These are phyloP conservation scores for Heteronetta atricapilla DNA, from an alignment of 2,113 vertebrate species.

Conservation along the genomic window DNA sequence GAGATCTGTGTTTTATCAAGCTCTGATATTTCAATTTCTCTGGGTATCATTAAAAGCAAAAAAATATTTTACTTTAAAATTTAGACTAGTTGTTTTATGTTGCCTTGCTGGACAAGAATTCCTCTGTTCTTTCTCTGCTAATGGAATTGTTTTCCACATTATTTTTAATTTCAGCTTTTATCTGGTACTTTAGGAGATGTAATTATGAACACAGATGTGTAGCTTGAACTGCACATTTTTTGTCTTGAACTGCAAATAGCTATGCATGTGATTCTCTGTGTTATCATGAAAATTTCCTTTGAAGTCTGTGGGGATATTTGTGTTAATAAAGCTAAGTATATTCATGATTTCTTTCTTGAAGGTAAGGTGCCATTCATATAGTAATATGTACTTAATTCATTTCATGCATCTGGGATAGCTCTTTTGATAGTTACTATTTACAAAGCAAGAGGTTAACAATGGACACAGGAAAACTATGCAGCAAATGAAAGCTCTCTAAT, in stretches of 20 bases:
- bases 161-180: background rate
- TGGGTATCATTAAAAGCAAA: background rate
- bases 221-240: background rate
- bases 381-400: background rate
- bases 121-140: background rate
- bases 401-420: background rate
- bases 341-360: background rate
- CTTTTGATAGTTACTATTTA: background rate
- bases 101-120: background rate
- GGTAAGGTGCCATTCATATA: background rate
- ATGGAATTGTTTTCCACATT: background rate
- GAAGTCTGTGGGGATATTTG: background rate
- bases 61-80: background rate
- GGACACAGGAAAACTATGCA: background rate
- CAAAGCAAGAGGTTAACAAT: background rate
- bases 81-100: background rate
- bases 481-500: background rate
- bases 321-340: background rate
- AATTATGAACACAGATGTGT: background rate
- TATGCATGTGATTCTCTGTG: background rate
- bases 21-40: background rate
- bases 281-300: background rate
- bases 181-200: background rate
- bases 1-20: background rate
- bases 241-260: background rate